Conservation (phyloP, 2,113 vertebrate genomes). For the Epinephelus moara region DNA sequence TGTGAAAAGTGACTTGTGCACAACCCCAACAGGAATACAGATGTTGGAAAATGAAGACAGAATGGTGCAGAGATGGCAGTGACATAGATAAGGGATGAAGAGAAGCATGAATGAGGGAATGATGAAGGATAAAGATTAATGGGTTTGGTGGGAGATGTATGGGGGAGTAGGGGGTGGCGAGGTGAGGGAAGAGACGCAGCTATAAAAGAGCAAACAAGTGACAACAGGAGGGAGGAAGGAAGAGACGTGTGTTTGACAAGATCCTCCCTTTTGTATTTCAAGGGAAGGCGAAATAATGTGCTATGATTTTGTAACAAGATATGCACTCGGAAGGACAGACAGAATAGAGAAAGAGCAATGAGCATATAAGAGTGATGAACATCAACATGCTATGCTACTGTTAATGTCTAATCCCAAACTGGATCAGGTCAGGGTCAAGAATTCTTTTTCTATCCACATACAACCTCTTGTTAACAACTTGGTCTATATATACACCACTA, state of each 20-base stretch:
- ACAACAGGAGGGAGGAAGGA: neutral
- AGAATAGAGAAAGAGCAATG: neutral
- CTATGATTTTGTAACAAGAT: neutral
- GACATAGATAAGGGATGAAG: conserved; percentile 39
- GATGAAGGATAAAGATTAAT: conserved; percentile 65
- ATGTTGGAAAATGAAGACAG: conserved; percentile 37
- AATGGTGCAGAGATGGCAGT: conserved; percentile 16
- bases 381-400: neutral
- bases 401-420: neutral
- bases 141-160: conserved; percentile 41
- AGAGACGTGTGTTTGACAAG: neutral
- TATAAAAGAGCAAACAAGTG: conserved; percentile 11
- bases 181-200: neutral
- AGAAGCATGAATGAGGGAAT: conserved; percentile 37
- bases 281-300: conserved; percentile 12
- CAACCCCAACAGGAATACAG: neutral
- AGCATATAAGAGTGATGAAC: neutral
- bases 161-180: conserved; percentile 2
- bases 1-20: conserved; percentile 13
- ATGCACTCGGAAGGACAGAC: neutral
- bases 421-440: neutral
- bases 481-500: neutral
- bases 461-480: neutral
- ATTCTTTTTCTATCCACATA: neutral
- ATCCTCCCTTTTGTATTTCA: neutral